A percentile compares a stretch with the other conserved stretches of the same genome.
Conservation (phyloP, 1,140 invertebrate species). For the Streblospio benedicti region DNA sequence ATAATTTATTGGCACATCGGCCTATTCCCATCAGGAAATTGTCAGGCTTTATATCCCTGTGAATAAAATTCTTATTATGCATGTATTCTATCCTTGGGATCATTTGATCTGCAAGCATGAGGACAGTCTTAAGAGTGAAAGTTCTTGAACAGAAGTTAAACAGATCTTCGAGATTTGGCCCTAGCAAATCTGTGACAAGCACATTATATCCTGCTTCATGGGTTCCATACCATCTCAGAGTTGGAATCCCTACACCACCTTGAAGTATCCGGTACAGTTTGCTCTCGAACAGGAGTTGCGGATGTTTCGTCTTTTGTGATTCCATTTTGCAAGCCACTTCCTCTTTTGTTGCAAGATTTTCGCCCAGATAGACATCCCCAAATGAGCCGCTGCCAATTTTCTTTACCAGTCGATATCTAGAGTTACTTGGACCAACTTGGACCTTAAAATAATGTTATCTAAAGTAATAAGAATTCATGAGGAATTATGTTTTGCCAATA, state of each 20-base stretch:
- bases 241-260: slow-evolving; percentile 82
- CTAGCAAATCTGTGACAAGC: slow-evolving; percentile 22
- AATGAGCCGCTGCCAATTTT: slow-evolving; percentile 49
- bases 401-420: slow-evolving; percentile 44
- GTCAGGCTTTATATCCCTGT: slow-evolving; percentile 51
- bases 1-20: slow-evolving; percentile 20
- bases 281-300: slow-evolving; percentile 18
- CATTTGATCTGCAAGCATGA: slow-evolving; percentile 26
- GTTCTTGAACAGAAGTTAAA: slow-evolving; percentile 27
- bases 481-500: too few species aligned
- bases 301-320: slow-evolving; percentile 9
- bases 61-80: slow-evolving; percentile 86
- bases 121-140: slow-evolving; percentile 31
- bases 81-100: slow-evolving; percentile 81
- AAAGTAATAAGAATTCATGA: too few species aligned
- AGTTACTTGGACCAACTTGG: too few species aligned
- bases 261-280: slow-evolving; percentile 20
- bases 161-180: slow-evolving; percentile 24
- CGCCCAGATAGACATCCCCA: slow-evolving; percentile 46
- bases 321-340: slow-evolving; percentile 18
- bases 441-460: too few species aligned
- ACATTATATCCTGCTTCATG: slow-evolving; percentile 22
- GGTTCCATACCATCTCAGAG: slow-evolving; percentile 78
- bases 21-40: slow-evolving; percentile 75
- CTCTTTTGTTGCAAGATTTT: slow-evolving; percentile 1